A percentile compares a stretch with the other conserved stretches of the same genome.
Conservation (phyloP, 2,888 invertebrate genomes). For the Rotaria sp. region DNA sequence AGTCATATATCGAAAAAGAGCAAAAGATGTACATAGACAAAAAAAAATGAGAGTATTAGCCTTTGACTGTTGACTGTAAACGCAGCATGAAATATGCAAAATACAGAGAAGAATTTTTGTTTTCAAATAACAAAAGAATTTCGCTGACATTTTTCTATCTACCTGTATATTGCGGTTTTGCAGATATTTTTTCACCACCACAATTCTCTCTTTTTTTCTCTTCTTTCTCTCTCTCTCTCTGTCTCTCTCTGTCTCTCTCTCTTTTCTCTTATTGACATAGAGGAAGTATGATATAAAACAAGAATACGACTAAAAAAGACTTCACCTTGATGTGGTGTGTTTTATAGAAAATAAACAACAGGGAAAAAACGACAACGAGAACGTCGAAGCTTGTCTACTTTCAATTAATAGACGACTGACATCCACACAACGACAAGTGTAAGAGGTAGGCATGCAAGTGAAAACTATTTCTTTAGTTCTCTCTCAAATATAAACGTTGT, state of each 20-base stretch:
- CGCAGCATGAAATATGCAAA: neutral
- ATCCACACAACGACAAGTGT: neutral
- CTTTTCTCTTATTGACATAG: neutral
- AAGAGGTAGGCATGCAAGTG: neutral
- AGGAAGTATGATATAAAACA: neutral
- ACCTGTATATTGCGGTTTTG: neutral
- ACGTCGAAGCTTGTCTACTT: neutral
- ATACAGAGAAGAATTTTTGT: neutral
- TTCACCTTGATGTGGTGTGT: neutral
- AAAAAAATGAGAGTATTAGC: neutral
- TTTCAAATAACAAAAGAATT: neutral
- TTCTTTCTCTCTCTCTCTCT: neutral
- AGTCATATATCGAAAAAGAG: neutral
- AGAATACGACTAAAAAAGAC: neutral
- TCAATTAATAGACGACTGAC: neutral
- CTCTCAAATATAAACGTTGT: neutral
- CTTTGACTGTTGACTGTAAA: neutral
- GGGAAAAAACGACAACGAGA: neutral
- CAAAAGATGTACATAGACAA: neutral
- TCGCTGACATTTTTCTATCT: neutral
- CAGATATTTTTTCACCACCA: neutral
- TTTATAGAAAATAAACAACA: neutral
- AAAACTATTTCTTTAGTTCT: neutral
- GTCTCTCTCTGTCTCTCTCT: neutral
- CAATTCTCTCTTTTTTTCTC: neutral